These are phyloP conservation scores for Prunella strophiata DNA, from an alignment of 2,797 vertebrate genomes.

Conservation along the genomic window DNA sequence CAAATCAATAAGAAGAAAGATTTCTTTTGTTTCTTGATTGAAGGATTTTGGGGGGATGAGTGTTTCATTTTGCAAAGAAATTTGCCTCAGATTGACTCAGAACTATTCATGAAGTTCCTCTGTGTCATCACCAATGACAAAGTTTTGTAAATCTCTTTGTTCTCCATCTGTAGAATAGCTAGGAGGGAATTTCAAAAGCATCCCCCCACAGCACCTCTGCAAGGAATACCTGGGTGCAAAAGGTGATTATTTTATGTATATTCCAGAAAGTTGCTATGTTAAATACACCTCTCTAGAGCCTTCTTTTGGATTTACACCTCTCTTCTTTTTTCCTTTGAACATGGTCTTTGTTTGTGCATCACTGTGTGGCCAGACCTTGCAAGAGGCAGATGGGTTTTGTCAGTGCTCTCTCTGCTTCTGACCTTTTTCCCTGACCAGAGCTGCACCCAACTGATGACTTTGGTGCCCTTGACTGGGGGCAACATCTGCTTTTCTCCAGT, in stretches of 20 bases:
- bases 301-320: neutral
- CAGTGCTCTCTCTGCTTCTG: neutral
- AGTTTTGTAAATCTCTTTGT: neutral
- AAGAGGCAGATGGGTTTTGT: neutral
- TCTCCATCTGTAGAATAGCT: neutral
- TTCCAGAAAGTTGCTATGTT: neutral
- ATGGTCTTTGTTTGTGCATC: neutral
- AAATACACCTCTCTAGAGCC: neutral
- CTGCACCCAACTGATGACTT: neutral
- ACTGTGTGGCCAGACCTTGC: neutral
- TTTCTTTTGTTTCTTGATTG: neutral
- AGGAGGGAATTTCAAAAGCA: neutral
- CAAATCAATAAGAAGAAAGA: neutral
- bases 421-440: neutral
- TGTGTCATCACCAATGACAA: neutral
- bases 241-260: neutral
- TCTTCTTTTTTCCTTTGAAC: neutral
- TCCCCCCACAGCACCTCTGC: neutral
- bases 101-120: neutral
- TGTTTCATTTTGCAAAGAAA: neutral
- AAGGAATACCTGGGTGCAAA: neutral
- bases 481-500: neutral
- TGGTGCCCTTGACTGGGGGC: accelerated
- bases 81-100: neutral
- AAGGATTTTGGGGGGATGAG: neutral